Base-by-base conservation (phyloP, 1,140 invertebrate genomes). In the Luehdorfia chinensis region DNA sequence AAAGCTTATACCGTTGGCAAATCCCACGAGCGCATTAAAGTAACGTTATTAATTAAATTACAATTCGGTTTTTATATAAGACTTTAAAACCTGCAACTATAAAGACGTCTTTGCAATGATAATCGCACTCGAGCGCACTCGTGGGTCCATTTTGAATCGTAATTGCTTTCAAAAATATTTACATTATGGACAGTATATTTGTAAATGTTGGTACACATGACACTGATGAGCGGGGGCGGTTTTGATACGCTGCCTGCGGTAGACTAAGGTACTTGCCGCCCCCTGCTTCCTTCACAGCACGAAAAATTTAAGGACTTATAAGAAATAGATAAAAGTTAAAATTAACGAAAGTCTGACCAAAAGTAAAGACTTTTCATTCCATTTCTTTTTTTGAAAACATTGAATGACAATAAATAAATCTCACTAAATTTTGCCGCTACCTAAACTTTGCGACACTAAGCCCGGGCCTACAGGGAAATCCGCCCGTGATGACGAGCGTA, bases 141-240 rank as follows among this genome's bases (percentile, higher is more conserved):
- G n/a, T n/a, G n/a, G n/a, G n/a, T 14, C 3, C 59, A 74, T 69
- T 74, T 74, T 63, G 65, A 76, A 71, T 55, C 34, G n/a, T 19
- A 44, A 16, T 21, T 16, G 31, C 21, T 11, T 12, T 2, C 2
- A 2, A n/a, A 27, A 7, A 27, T 9, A 27, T n/a, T 2, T 27
- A n/a, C 23, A 27, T 27, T 27, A 11, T 28, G 14, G 33, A 6
- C 11, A 11, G 18, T 21, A 15, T 19, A 2, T 8, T 8, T 21
- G 2, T 8, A 9, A n/a, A n/a, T n/a, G n/a, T n/a, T n/a, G n/a
- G n/a, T n/a, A n/a, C n/a, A n/a, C n/a, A n/a, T n/a, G n/a, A n/a
- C n/a, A n/a, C n/a, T n/a, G n/a, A n/a, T n/a, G n/a, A n/a, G n/a
- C n/a, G n/a, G n/a, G n/a, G n/a, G n/a, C n/a, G n/a, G n/a, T n/a